phyloP scores from a whole-genome alignment of 2,888 invertebrate species.

The Pterobdella sp. region DNA sequence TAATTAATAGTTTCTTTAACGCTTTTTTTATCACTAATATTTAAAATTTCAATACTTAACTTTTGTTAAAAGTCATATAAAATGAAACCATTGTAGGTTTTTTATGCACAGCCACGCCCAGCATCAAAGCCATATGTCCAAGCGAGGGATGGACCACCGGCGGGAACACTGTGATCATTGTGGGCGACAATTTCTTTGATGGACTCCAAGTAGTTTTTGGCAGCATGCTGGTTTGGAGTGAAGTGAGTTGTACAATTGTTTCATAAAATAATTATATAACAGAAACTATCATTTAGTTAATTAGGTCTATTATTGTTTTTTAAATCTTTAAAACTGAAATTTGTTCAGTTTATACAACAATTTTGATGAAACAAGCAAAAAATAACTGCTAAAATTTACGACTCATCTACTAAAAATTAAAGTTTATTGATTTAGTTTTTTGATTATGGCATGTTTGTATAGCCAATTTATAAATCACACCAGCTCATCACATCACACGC shows the following conservation, averaged over 20 bases:
- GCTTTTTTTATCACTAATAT: too few relatives aligned
- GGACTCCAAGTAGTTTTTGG: constrained; percentile 98
- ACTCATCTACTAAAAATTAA: too few relatives aligned
- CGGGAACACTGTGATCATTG: constrained; percentile 90
- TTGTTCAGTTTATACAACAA: not conserved
- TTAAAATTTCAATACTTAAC: too few relatives aligned
- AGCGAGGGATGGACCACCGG: constrained; percentile 99
- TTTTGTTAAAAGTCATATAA: too few relatives aligned
- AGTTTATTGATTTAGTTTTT: too few relatives aligned
- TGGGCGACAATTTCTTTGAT: constrained; percentile 98
- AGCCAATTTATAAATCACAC: not conserved
- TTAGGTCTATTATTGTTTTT: not conserved
- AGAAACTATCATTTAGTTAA: not conserved
- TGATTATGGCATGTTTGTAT: too few relatives aligned
- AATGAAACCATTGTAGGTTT: constrained; percentile 36
- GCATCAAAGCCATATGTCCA: constrained; percentile 97
- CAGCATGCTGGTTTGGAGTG: constrained; percentile 96
- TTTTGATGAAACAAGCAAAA: not conserved
- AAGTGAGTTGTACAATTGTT: constrained; percentile 60
- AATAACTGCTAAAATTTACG: not conserved
- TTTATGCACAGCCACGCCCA: constrained; percentile 62
- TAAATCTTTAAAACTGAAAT: not conserved
- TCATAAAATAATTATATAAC: not conserved
- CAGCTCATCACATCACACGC: constrained; percentile 92
- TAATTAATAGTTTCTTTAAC: too few relatives aligned